Conservation (phyloP, 2,888 invertebrate species). For the Neria commutata region DNA sequence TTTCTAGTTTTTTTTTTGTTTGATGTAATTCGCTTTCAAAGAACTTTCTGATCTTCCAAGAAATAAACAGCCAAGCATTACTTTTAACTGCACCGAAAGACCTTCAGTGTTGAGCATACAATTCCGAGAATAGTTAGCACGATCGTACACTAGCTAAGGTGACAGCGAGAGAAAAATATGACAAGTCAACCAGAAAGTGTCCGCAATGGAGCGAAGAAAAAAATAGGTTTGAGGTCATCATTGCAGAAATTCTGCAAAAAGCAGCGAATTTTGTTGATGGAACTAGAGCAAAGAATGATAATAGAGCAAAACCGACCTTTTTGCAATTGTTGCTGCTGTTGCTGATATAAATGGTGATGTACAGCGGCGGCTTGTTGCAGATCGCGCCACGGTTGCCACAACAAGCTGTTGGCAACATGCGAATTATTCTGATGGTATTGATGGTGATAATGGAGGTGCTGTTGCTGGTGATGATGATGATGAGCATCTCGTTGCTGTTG, state of each 20-base stretch:
- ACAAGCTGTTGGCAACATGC: slow-evolving; percentile 55
- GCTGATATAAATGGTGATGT: slow-evolving; percentile 55
- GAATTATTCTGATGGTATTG: slow-evolving; percentile 41
- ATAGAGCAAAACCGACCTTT: slow-evolving; percentile 43
- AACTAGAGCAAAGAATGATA: no score
- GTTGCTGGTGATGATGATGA: slow-evolving; percentile 31
- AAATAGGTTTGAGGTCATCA: neutral
- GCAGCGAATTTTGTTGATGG: no score
- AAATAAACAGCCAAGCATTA: no score
- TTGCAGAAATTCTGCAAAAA: neutral
- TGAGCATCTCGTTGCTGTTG: slow-evolving; percentile 30
- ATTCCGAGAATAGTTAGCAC: no score
- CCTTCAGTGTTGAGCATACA: no score
- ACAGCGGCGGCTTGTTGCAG: slow-evolving; percentile 55
- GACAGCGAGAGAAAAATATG: no score
- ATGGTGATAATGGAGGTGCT: slow-evolving; percentile 28
- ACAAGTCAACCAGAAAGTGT: no score
- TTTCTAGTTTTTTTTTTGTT: no score
- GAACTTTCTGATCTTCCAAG: no score
- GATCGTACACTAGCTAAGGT: no score
- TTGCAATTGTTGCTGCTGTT: slow-evolving; percentile 50
- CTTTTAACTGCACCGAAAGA: no score
- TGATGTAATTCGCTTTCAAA: no score
- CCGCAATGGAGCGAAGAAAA: neutral
- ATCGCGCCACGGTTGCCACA: slow-evolving; percentile 61